These are phyloP conservation scores for Coreoperca whiteheadi DNA, from an alignment of 2,113 vertebrate genomes.

Conservation along the genomic window DNA sequence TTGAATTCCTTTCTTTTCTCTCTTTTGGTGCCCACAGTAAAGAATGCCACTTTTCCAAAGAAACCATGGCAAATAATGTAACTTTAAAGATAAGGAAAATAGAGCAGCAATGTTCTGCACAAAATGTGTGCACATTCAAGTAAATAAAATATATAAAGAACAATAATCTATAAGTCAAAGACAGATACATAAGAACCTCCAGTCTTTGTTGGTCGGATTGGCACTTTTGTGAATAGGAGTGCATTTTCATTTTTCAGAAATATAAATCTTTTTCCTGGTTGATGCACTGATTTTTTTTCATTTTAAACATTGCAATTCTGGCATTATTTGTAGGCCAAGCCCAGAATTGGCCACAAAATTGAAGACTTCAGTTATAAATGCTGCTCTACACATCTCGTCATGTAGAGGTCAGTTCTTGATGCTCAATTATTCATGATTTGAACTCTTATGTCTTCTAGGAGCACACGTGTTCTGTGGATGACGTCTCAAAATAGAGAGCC, in stretches of 20 bases:
- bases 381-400: slow-evolving; percentile 45
- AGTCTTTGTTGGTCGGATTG: slow-evolving; percentile 88
- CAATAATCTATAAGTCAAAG: slow-evolving; percentile 78
- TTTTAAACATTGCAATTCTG: slow-evolving; percentile 59
- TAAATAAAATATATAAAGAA: slow-evolving; percentile 79
- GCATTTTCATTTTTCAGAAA: slow-evolving; percentile 78
- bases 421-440: slow-evolving; percentile 57
- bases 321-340: slow-evolving; percentile 54
- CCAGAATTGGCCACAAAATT: slow-evolving; percentile 51
- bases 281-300: slow-evolving; percentile 55
- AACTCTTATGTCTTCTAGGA: slow-evolving; percentile 54
- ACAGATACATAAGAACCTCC: slow-evolving; percentile 81
- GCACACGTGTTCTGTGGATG: slow-evolving; percentile 68
- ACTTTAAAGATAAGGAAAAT: slow-evolving; percentile 83
- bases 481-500: neutral
- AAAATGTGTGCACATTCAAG: slow-evolving; percentile 87
- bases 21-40: slow-evolving; percentile 78
- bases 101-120: slow-evolving; percentile 88
- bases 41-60: slow-evolving; percentile 76
- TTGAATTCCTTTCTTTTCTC: slow-evolving; percentile 50
- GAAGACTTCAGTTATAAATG: slow-evolving; percentile 60
- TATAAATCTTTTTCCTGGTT: slow-evolving; percentile 66
- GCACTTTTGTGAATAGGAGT: slow-evolving; percentile 89
- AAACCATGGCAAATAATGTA: slow-evolving; percentile 79
- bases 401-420: slow-evolving; percentile 57